Evolutionary conservation across 2,888 invertebrate species (phyloP).

Genomic region (Drosophila suboccidentalis): DNA sequence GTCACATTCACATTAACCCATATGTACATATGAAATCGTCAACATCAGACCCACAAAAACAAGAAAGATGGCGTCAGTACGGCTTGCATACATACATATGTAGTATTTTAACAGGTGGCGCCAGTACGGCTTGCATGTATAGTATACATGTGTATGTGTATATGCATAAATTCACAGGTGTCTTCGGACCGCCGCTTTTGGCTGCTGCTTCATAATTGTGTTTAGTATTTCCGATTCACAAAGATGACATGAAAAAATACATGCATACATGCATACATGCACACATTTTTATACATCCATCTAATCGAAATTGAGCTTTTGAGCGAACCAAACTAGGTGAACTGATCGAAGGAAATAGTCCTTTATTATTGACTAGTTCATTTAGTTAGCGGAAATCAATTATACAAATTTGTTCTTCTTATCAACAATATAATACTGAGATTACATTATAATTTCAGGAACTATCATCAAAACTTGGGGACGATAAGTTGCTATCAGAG

Average conservation of each 20-base stretch:
- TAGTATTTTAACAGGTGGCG: slow-evolving; percentile 15
- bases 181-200: slow-evolving; percentile 4
- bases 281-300: no score
- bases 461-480: slow-evolving; percentile 92
- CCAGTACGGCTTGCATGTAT: slow-evolving; percentile 4
- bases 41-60: slow-evolving; percentile 1
- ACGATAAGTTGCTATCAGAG: slow-evolving; percentile 95
- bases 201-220: slow-evolving; percentile 9
- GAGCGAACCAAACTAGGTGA: background rate
- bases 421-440: no score
- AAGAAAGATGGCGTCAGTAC: slow-evolving; percentile 11
- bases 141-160: background rate
- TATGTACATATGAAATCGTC: background rate
- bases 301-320: background rate
- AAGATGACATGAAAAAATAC: slow-evolving; percentile 1
- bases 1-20: background rate
- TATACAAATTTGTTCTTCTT: background rate
- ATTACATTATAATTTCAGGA: slow-evolving; percentile 87
- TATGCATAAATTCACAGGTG: slow-evolving; percentile 18
- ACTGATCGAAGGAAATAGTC: background rate
- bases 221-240: slow-evolving; percentile 4
- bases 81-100: slow-evolving; percentile 2
- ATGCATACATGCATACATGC: background rate
- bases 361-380: background rate
- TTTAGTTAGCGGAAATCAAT: background rate